These are phyloP conservation scores for Aphrophora alni DNA, from an alignment of 2,888 invertebrate species.

Conservation along the genomic window DNA sequence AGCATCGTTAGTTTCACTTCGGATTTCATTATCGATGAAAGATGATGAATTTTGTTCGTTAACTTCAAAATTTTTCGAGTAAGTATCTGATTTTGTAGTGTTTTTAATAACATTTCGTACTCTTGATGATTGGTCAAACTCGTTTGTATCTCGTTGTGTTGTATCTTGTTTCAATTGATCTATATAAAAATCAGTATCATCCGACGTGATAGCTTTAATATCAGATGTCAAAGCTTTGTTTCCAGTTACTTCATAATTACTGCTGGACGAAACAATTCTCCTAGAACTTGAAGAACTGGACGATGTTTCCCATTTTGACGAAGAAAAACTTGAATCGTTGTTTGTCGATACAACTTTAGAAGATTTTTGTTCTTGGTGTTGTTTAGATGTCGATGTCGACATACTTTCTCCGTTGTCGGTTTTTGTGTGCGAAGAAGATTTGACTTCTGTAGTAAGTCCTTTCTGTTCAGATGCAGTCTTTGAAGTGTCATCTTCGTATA, in stretches of 20 bases:
- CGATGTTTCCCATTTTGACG: constrained; percentile 41
- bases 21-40: not conserved
- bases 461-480: constrained; percentile 37
- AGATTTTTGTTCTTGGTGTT: constrained; percentile 41
- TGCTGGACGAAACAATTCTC: constrained; percentile 39
- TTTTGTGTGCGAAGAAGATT: constrained; percentile 42
- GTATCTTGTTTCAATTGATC: not conserved
- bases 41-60: not conserved
- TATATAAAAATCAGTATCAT: constrained; percentile 2
- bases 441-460: constrained; percentile 37
- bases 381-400: constrained; percentile 40
- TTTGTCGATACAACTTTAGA: constrained; percentile 33
- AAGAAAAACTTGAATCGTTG: constrained; percentile 34
- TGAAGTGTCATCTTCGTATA: constrained; percentile 42
- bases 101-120: not conserved
- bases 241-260: constrained; percentile 13
- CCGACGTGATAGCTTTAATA: constrained; percentile 41
- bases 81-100: not conserved
- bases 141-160: not conserved
- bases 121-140: not conserved
- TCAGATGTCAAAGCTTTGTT: too few relatives aligned
- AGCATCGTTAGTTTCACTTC: not conserved
- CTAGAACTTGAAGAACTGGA: constrained; percentile 41
- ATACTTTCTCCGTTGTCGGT: constrained; percentile 40
- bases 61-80: not conserved